Conservation (phyloP, 2,888 invertebrate species). For the Meandrusa payeni region DNA sequence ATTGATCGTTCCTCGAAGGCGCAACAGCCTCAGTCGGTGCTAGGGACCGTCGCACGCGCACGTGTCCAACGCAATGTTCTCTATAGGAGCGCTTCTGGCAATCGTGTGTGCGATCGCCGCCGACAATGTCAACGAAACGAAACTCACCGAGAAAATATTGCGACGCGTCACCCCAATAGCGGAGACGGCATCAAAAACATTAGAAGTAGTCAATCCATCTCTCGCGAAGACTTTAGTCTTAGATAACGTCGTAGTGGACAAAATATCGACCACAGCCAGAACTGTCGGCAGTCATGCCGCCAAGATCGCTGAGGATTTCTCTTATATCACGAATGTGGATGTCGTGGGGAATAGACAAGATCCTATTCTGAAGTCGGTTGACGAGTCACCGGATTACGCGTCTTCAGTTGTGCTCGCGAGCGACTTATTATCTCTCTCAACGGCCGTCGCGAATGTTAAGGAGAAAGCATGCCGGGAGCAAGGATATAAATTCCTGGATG, state of each 20-base stretch:
- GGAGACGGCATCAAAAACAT: conserved; percentile 47
- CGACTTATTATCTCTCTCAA: conserved; percentile 69
- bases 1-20: conserved; percentile 34
- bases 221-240: conserved; percentile 47
- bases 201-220: conserved; percentile 31
- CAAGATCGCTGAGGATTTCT: conserved; percentile 26
- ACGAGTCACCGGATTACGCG: conserved; percentile 72
- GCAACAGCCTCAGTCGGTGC: conserved; percentile 19
- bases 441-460: conserved; percentile 69
- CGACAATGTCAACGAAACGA: conserved; percentile 44
- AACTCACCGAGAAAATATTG: conserved; percentile 46
- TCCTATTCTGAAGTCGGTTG: conserved; percentile 49
- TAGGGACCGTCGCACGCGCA: conserved; percentile 62
- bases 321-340: conserved; percentile 43
- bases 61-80: conserved; percentile 50
- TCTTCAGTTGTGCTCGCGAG: conserved; percentile 72
- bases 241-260: conserved; percentile 50
- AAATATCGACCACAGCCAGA: conserved; percentile 46
- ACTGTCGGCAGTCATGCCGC: conserved; percentile 19
- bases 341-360: conserved; percentile 34
- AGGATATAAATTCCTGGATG: conserved; percentile 68
- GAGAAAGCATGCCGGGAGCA: conserved; percentile 72
- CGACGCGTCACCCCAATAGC: conserved; percentile 40
- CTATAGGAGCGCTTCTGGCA: conserved; percentile 46
- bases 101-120: conserved; percentile 53